These are phyloP conservation scores for Phaedon cochleariae DNA, from an alignment of 2,888 invertebrate genomes.

Conservation along the genomic window DNA sequence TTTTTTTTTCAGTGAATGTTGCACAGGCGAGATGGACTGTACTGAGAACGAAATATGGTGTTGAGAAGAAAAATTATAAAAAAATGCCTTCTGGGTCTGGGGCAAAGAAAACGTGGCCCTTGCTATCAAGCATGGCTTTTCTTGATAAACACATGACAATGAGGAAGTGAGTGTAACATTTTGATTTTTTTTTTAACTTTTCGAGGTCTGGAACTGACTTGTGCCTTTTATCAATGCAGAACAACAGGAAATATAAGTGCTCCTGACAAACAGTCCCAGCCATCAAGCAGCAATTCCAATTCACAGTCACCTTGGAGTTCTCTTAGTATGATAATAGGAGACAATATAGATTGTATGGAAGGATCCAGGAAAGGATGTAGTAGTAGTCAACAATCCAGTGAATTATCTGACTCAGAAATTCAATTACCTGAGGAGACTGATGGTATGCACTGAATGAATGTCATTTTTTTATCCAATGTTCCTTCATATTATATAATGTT, in stretches of 20 bases:
- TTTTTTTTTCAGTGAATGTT: neutral
- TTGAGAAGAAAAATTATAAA: slow-evolving; percentile 7
- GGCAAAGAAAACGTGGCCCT: neutral
- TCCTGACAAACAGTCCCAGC: neutral
- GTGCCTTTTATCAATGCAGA: neutral
- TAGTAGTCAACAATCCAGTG: neutral
- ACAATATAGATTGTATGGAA: neutral
- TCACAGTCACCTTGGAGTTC: neutral
- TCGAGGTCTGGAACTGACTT: too few relatives aligned
- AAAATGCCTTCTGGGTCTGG: slow-evolving; percentile 1
- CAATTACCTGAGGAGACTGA: neutral
- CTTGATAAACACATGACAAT: neutral
- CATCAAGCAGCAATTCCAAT: neutral
- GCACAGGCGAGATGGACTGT: neutral
- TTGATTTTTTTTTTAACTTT: too few relatives aligned
- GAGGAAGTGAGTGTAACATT: slow-evolving; percentile 2
- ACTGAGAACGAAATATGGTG: neutral
- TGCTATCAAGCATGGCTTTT: neutral
- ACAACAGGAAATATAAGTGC: slow-evolving; percentile 8
- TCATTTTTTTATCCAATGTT: neutral
- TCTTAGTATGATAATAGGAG: neutral
- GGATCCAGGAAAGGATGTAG: neutral
- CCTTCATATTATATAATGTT: neutral
- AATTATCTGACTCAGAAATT: neutral
- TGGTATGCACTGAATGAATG: neutral